Conservation (phyloP, 1,140 invertebrate genomes). For the Acyrthosiphon pisum region DNA sequence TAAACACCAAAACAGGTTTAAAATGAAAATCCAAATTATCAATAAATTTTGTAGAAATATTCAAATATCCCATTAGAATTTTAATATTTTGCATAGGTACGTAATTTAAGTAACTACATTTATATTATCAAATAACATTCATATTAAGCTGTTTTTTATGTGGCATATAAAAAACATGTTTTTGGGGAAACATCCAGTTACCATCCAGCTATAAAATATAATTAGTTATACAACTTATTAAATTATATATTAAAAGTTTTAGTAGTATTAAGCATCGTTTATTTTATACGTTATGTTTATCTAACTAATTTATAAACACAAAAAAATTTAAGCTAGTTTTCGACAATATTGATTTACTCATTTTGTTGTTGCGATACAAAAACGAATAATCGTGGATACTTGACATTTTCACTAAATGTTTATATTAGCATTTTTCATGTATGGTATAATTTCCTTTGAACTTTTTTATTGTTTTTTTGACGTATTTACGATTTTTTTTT, state of each 20-base stretch:
- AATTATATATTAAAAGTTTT: not conserved
- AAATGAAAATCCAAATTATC: conserved; percentile 22
- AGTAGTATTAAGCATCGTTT: not conserved
- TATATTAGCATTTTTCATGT: no score
- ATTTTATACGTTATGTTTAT: not conserved
- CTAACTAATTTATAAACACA: not conserved
- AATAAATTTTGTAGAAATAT: conserved; percentile 40
- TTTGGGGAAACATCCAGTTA: not conserved
- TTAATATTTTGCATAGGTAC: conserved; percentile 5
- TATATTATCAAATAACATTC: not conserved
- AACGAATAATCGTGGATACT: no score
- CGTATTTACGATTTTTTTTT: no score
- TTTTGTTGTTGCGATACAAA: no score
- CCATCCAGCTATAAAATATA: not conserved
- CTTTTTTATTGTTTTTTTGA: no score
- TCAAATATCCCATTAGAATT: conserved; percentile 34
- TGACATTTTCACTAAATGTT: no score
- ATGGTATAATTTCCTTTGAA: no score
- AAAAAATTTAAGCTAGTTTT: not conserved
- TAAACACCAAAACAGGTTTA: conserved; percentile 34
- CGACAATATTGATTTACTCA: no score
- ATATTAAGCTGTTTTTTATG: not conserved
- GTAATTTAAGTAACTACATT: not conserved
- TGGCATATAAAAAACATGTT: not conserved
- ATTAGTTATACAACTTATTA: not conserved